Evolutionary conservation across 2,888 invertebrate genomes (phyloP).

Genomic region (Himalopsyche tibetana): DNA sequence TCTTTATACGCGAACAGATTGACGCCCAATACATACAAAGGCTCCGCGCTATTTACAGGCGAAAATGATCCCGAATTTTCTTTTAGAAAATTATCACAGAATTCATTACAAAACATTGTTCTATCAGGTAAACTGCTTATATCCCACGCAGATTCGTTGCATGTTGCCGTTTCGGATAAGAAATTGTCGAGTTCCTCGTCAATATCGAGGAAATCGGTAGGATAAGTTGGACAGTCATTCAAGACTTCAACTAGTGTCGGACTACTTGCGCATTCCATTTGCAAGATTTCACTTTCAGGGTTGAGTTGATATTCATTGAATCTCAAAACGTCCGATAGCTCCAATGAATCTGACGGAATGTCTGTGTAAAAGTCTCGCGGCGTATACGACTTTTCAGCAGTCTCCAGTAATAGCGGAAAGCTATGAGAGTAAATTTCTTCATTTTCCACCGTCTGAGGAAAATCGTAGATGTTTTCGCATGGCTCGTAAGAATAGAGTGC

Average conservation of each 20-base stretch:
- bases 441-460: conserved; percentile 45
- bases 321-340: conserved; percentile 62
- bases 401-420: conserved; percentile 46
- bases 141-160: conserved; percentile 67
- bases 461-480: conserved; percentile 42
- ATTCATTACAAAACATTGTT: conserved; percentile 77
- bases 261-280: background rate
- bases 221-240: conserved; percentile 21
- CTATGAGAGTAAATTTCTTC: conserved; percentile 42
- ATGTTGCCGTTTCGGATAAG: conserved; percentile 55
- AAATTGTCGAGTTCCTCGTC: conserved; percentile 61
- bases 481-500: conserved; percentile 37
- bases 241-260: conserved; percentile 8
- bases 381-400: conserved; percentile 41
- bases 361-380: background rate
- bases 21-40: conserved; percentile 62
- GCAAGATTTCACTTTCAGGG: conserved; percentile 51
- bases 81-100: conserved; percentile 70
- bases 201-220: conserved; percentile 56
- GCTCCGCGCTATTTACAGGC: conserved; percentile 53
- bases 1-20: conserved; percentile 63
- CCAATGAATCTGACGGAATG: conserved; percentile 43
- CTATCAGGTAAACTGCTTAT: conserved; percentile 74
- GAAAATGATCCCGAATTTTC: conserved; percentile 69
- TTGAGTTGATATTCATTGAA: conserved; percentile 61